Evolutionary conservation across 2,888 invertebrate species (phyloP).

Genomic region (Dinocampus coccinellae): DNA sequence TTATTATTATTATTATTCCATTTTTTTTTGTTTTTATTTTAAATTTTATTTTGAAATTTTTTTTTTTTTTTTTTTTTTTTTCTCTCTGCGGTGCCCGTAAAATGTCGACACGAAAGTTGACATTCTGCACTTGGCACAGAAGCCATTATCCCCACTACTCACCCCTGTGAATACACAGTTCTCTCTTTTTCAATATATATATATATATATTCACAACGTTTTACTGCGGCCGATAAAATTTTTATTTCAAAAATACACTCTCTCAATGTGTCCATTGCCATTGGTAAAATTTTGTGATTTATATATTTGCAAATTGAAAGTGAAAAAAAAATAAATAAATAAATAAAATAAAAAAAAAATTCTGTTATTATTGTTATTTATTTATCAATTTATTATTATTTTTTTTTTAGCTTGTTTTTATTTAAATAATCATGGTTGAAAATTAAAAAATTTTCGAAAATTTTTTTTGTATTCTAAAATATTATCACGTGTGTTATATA

Average conservation of each 20-base stretch:
- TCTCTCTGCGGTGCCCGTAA: constrained; percentile 29
- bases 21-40: neutral
- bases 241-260: constrained; percentile 21
- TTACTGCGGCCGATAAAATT: constrained; percentile 15
- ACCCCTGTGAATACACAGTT: constrained; percentile 13
- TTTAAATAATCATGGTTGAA: too few relatives aligned
- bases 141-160: constrained; percentile 41
- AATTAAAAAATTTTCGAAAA: neutral
- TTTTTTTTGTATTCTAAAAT: neutral
- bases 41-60: too few relatives aligned
- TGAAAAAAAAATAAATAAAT: neutral
- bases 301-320: neutral
- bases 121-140: constrained; percentile 45
- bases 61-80: constrained; percentile 1
- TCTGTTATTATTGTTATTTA: too few relatives aligned
- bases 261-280: neutral
- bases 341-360: too few relatives aligned
- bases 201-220: constrained; percentile 2
- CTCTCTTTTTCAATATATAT: constrained; percentile 1
- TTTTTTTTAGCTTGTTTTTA: too few relatives aligned
- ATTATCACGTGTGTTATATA: neutral
- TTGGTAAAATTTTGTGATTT: neutral
- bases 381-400: too few relatives aligned
- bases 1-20: constrained; percentile 12
- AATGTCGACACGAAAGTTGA: constrained; percentile 45